phyloP scores from a whole-genome alignment of 2,113 vertebrate genomes.

The Setophaga kirtlandii region DNA sequence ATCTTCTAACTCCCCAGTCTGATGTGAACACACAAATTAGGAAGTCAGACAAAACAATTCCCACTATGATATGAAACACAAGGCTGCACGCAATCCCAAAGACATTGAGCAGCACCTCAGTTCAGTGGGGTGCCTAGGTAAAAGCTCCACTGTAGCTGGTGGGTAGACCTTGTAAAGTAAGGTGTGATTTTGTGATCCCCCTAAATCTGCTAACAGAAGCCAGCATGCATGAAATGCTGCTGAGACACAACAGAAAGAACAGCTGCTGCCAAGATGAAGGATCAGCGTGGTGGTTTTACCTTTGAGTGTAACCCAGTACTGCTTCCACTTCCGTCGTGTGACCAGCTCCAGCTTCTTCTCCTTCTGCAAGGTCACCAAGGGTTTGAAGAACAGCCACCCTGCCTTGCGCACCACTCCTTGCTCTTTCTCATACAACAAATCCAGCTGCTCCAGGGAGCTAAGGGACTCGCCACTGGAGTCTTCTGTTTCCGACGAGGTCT shows the following conservation, averaged over 20 bases:
- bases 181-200: background rate
- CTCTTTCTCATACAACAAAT: slow-evolving; percentile 93
- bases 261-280: background rate
- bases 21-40: background rate
- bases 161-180: background rate
- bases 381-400: slow-evolving; percentile 95
- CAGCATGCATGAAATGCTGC: background rate
- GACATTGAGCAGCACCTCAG: background rate
- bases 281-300: slow-evolving; percentile 63
- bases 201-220: background rate
- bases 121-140: background rate
- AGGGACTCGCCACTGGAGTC: slow-evolving; percentile 91
- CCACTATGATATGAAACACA: background rate
- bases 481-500: slow-evolving; percentile 69
- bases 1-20: background rate
- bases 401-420: slow-evolving; percentile 94
- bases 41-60: background rate
- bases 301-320: slow-evolving; percentile 97
- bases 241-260: background rate
- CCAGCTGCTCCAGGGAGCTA: slow-evolving; percentile 91
- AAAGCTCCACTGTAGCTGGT: background rate
- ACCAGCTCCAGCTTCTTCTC: slow-evolving; percentile 94
- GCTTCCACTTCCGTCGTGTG: slow-evolving; percentile 90
- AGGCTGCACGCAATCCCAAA: background rate
- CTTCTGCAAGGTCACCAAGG: slow-evolving; percentile 91